Base-by-base conservation (phyloP, 1,140 invertebrate genomes). In the Lasioglossum baleicum region DNA sequence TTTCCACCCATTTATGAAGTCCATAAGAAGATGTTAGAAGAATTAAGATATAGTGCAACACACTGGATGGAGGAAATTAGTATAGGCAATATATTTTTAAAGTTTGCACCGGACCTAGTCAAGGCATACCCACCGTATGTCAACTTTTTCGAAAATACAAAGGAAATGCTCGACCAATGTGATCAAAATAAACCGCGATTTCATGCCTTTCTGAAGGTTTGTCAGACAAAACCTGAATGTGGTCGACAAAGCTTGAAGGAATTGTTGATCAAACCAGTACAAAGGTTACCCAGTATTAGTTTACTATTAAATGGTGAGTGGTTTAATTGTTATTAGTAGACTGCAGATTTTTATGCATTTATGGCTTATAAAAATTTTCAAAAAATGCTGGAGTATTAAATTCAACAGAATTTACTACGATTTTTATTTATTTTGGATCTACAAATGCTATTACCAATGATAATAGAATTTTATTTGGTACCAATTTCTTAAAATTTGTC, bases 91-190 rank as follows among this genome's bases (percentile, higher is more conserved):
- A 96, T 99, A 81, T 96, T 99, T 89, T 94, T 98, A 17, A 96
- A 96, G 91, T 97, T 97, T 90, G 95, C 95, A 63, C 95, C 95
- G 40, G 96, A 96, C 89, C 94, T 99, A 82, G 94, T 97, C 66
- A 98, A 98, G 92, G 97, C 98, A 0, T 99, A 99, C 94, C 98
- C 98, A 67, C 97, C 98, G 8, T 99, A 99, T 93, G 96, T 99
- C 15, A 99, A 99, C 93, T 99, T 97, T 92, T 99, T 99, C 92
- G 98, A 99, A 92, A 97, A 98, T 90, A 98, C 98, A 89, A 99
- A 99, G 92, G 97, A 98, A 89, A 97, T 97, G 94, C 95, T 99
- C 85, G 93, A 95, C 80, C 95, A 96, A 88, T 99, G 98, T 94
- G 98, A 99, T 94, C 95, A 95, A 91, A 96, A 96, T 85, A 98